phyloP scores from a whole-genome alignment of 2,113 vertebrate genomes.

The Dipodomys ordii region DNA sequence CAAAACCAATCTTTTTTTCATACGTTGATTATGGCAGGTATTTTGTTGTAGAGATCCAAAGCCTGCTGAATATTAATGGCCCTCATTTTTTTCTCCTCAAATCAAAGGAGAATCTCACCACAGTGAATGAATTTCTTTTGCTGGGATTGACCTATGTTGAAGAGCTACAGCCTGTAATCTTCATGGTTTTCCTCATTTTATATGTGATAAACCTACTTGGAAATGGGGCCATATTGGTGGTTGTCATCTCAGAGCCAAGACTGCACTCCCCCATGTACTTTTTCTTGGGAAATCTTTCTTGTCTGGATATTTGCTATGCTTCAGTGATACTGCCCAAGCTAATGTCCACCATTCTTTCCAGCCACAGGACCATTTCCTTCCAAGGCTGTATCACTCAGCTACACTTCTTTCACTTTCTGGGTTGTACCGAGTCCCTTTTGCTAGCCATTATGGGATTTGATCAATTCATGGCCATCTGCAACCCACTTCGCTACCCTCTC shows the following conservation, averaged over 20 bases:
- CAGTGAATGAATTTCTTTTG: no score
- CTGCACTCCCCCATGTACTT: constrained; percentile 74
- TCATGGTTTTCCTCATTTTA: neutral
- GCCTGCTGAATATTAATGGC: no score
- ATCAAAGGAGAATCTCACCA: no score
- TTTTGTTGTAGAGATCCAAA: no score
- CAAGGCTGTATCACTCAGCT: constrained; percentile 69
- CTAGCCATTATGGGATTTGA: constrained; percentile 72
- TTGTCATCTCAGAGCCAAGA: constrained; percentile 23
- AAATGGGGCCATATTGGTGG: constrained; percentile 32
- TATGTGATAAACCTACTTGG: constrained; percentile 60
- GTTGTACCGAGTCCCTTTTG: constrained; percentile 64
- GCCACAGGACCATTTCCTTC: constrained; percentile 54
- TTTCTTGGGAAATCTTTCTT: constrained; percentile 73
- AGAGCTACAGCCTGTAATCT: no score
- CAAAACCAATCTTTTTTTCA: no score
- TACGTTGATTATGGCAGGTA: no score
- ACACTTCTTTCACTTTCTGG: constrained; percentile 71
- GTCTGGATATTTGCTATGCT: constrained; percentile 70
- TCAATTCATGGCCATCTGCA: constrained; percentile 63
- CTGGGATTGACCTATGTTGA: no score
- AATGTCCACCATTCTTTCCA: neutral
- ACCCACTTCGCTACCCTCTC: constrained; percentile 29
- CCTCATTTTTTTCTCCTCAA: no score
- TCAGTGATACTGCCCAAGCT: constrained; percentile 68